phyloP scores from a whole-genome alignment of 2,113 vertebrate species.

The Procavia capensis region DNA sequence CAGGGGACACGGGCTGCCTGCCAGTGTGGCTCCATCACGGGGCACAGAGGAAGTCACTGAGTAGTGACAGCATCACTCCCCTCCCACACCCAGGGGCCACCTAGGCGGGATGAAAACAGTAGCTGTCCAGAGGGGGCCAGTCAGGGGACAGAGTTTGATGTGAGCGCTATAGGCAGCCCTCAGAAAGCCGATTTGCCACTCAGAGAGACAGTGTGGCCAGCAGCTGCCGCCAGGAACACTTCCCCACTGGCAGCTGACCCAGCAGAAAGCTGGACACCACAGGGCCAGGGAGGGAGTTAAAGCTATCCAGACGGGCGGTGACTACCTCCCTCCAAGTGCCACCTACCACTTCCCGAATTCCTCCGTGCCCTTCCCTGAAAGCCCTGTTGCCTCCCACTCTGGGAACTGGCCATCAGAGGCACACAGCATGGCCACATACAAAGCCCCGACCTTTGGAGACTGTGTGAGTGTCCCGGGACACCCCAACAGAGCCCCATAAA shows the following conservation, averaged over 20 bases:
- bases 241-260: neutral
- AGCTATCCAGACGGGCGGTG: neutral
- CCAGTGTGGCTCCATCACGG: neutral
- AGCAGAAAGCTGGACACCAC: accelerated
- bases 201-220: neutral
- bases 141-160: neutral
- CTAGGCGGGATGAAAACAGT: neutral
- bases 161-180: neutral
- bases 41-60: neutral
- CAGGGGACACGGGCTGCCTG: too few relatives aligned
- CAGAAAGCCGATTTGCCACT: neutral
- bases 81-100: neutral
- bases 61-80: accelerated
- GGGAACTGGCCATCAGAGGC: neutral
- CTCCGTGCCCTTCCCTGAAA: neutral
- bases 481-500: neutral
- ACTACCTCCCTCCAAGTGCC: neutral
- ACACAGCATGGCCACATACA: neutral
- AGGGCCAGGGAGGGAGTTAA: neutral
- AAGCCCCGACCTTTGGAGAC: accelerated
- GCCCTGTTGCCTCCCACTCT: neutral
- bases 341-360: neutral
- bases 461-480: neutral
- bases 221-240: neutral
- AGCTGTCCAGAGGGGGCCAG: neutral